Percentiles rank a stretch among this genome's conserved stretches.
Evolutionary conservation across 2,888 invertebrate genomes (phyloP).

Genomic region (Amblyteles armatorius): DNA sequence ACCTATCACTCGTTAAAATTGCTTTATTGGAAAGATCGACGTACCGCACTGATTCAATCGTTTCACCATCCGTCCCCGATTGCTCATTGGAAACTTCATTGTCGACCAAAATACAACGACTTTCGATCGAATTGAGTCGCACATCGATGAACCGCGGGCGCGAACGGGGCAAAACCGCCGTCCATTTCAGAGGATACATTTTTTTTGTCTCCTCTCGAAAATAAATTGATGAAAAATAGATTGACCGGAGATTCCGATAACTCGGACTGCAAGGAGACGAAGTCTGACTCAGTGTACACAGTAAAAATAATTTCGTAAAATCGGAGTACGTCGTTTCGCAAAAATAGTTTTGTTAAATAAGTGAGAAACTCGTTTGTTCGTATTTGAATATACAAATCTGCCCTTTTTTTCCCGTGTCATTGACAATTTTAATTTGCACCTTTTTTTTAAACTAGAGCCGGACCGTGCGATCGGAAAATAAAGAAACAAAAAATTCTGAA

Average conservation of each 20-base stretch:
- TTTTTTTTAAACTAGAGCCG: too few relatives aligned
- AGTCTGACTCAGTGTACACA: not conserved
- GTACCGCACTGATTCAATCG: conserved; percentile 3
- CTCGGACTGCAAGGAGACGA: not conserved
- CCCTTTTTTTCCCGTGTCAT: too few relatives aligned
- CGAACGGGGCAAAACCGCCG: not conserved
- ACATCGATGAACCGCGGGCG: not conserved
- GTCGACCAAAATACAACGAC: not conserved
- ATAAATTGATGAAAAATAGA: not conserved
- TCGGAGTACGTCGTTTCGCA: too few relatives aligned
- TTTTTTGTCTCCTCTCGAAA: too few relatives aligned
- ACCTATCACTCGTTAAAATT: conserved; percentile 54
- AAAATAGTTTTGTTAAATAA: too few relatives aligned
- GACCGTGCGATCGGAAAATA: too few relatives aligned
- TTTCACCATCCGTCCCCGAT: conserved; percentile 21
- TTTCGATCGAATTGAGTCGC: not conserved
- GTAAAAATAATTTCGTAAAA: too few relatives aligned
- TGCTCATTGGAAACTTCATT: conserved; percentile 4
- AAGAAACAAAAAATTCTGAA: too few relatives aligned
- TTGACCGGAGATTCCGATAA: not conserved
- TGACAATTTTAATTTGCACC: too few relatives aligned
- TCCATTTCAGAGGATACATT: too few relatives aligned
- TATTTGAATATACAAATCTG: too few relatives aligned
- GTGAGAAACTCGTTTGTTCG: too few relatives aligned
- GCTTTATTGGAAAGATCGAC: conserved; percentile 38